Percentiles rank a stretch among this genome's conserved stretches.
Evolutionary conservation across 2,888 invertebrate species (phyloP).

Genomic region (Tipula helvola): DNA sequence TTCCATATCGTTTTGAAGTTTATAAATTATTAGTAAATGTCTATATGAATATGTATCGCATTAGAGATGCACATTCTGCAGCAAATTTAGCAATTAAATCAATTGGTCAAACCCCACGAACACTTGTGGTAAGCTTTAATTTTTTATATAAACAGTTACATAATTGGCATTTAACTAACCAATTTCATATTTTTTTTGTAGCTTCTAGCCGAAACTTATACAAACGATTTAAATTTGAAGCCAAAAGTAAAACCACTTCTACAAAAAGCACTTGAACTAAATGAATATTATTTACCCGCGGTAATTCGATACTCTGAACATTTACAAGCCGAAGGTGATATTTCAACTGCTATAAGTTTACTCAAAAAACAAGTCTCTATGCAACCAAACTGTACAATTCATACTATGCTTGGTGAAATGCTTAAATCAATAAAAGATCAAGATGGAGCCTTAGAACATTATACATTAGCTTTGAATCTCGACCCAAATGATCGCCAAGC

Average conservation of each 20-base stretch:
- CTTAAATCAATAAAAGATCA: constrained; percentile 26
- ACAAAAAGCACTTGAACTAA: constrained; percentile 58
- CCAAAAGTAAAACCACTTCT: constrained; percentile 53
- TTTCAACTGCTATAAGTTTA: constrained; percentile 53
- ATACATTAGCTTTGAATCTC: constrained; percentile 28
- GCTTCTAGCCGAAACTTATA: constrained; percentile 62
- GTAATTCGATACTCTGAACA: constrained; percentile 60
- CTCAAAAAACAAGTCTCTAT: constrained; percentile 47
- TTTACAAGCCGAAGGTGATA: constrained; percentile 49
- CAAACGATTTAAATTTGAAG: constrained; percentile 44
- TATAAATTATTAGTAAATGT: constrained; percentile 68
- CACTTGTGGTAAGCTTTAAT: constrained; percentile 48
- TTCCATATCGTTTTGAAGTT: constrained; percentile 43
- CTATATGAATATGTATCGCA: constrained; percentile 52
- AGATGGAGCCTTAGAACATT: constrained; percentile 29
- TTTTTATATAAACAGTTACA: too few relatives aligned
- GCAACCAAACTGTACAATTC: constrained; percentile 28
- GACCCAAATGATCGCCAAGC: constrained; percentile 30
- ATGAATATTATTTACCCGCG: constrained; percentile 58
- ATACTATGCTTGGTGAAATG: constrained; percentile 29
- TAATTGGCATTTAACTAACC: too few relatives aligned
- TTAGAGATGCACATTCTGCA: constrained; percentile 58
- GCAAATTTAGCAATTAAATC: constrained; percentile 60
- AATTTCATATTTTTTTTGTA: constrained; percentile 38
- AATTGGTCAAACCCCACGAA: constrained; percentile 57